These are phyloP conservation scores for Jaculus jaculus DNA, from an alignment of 2,113 vertebrate species.

Conservation along the genomic window DNA sequence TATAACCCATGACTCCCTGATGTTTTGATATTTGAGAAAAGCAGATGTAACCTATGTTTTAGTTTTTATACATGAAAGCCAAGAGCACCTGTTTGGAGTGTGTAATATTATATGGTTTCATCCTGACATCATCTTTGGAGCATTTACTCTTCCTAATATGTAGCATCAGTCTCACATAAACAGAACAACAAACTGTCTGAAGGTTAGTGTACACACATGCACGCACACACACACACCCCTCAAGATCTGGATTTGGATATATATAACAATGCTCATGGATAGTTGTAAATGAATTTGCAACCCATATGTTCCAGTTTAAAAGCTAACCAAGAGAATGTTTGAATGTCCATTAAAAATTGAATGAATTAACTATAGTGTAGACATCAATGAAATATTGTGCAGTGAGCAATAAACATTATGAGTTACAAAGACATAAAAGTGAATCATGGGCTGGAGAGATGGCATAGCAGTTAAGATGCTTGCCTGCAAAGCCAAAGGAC, in stretches of 20 bases:
- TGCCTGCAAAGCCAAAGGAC: too few species aligned
- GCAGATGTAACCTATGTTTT: slow-evolving; percentile 41
- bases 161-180: background rate
- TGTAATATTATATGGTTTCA: background rate
- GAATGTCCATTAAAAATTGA: background rate
- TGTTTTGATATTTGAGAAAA: slow-evolving; percentile 46
- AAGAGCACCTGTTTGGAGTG: background rate
- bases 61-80: background rate
- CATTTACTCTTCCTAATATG: background rate
- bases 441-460: background rate
- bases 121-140: background rate
- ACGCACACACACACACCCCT: background rate
- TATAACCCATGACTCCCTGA: slow-evolving; percentile 20
- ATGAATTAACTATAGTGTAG: background rate
- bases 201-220: background rate
- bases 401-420: background rate
- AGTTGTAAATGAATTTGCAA: background rate
- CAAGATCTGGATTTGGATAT: slow-evolving; percentile 2
- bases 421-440: background rate
- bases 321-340: background rate
- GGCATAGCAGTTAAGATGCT: too few species aligned
- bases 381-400: background rate
- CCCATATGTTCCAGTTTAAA: background rate
- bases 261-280: background rate
- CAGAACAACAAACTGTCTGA: background rate